These are phyloP conservation scores for Archaeoteleia sp. DNA, from an alignment of 2,888 invertebrate genomes.

Conservation along the genomic window DNA sequence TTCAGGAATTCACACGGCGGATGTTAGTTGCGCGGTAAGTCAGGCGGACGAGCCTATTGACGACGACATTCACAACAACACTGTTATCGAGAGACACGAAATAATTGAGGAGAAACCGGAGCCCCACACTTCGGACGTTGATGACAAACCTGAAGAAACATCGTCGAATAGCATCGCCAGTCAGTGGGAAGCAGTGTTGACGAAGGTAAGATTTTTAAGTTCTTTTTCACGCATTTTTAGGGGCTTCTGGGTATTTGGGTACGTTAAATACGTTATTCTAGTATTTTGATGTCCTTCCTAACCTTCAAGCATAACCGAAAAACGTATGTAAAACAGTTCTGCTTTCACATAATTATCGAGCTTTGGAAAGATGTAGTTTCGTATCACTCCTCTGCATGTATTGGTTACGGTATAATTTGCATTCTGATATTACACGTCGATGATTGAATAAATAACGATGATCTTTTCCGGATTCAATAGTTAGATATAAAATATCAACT, in stretches of 20 bases:
- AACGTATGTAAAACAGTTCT: too few relatives aligned
- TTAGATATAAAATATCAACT: too few relatives aligned
- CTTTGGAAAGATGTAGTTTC: neutral
- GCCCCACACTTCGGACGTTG: constrained; percentile 31
- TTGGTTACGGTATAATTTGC: constrained; percentile 56
- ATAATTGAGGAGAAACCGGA: constrained; percentile 60
- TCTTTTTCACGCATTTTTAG: neutral
- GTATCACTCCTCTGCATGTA: constrained; percentile 22
- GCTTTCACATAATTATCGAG: too few relatives aligned
- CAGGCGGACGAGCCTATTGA: constrained; percentile 85
- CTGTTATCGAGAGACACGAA: constrained; percentile 59
- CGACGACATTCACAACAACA: constrained; percentile 64
- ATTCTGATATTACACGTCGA: too few relatives aligned
- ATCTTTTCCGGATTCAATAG: too few relatives aligned
- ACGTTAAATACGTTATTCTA: too few relatives aligned
- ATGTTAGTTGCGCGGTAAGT: constrained; percentile 84
- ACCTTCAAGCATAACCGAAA: too few relatives aligned
- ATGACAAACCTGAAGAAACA: constrained; percentile 32
- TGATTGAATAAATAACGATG: too few relatives aligned
- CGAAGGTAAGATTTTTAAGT: constrained; percentile 62
- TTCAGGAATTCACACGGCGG: constrained; percentile 86
- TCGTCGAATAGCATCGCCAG: constrained; percentile 46
- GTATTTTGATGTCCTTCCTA: too few relatives aligned
- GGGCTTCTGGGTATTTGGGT: too few relatives aligned
- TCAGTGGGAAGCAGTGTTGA: constrained; percentile 62